Conservation (phyloP, 1,140 invertebrate genomes). For the Drosophila lacertosa region DNA sequence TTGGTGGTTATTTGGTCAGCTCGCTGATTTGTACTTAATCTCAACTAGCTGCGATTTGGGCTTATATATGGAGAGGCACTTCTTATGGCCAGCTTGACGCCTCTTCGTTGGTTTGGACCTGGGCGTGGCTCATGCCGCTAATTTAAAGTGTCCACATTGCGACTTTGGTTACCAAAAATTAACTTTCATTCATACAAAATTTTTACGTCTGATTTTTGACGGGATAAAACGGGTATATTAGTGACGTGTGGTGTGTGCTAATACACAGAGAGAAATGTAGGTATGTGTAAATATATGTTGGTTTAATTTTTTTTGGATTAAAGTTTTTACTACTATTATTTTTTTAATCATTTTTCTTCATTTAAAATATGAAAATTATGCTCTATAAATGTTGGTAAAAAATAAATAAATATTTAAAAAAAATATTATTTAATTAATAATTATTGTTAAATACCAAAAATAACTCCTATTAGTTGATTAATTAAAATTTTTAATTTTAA, state of each 20-base stretch:
- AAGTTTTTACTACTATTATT: no score
- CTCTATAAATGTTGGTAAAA: no score
- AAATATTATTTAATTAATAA: no score
- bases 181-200: constrained; percentile 72
- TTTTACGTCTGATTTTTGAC: constrained; percentile 1
- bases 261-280: background rate
- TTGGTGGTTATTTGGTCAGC: constrained; percentile 22
- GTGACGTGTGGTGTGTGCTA: background rate
- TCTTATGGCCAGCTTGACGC: constrained; percentile 13
- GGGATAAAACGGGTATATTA: background rate
- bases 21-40: constrained; percentile 51
- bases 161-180: constrained; percentile 44
- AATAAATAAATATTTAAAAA: no score
- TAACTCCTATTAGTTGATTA: no score
- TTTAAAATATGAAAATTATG: no score
- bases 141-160: constrained; percentile 57
- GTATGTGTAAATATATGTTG: no score
- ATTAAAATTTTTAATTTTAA: no score
- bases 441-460: no score
- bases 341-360: no score
- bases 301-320: no score
- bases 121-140: constrained; percentile 65
- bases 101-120: constrained; percentile 17
- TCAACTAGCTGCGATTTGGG: constrained; percentile 36
- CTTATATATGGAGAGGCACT: constrained; percentile 51